phyloP scores from a whole-genome alignment of 2,113 vertebrate genomes.

The Cyanoderma ruficeps region DNA sequence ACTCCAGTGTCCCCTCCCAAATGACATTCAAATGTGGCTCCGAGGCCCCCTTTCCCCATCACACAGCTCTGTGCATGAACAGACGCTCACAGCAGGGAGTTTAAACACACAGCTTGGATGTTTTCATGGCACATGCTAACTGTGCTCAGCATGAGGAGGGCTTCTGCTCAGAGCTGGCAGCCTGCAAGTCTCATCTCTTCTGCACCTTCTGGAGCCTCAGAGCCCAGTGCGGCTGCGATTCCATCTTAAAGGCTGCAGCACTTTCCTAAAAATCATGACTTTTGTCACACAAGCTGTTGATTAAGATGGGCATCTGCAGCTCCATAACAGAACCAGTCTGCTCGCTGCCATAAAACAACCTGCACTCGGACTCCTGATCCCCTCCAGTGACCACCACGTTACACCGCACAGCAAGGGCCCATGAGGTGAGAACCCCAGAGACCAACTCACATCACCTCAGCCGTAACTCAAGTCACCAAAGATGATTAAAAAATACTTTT shows the following conservation, averaged over 20 bases:
- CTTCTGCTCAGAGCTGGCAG: conserved; percentile 22
- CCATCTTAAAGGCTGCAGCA: neutral
- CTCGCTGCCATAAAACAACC: neutral
- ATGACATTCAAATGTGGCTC: neutral
- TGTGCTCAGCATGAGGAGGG: neutral
- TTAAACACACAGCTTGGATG: conserved; percentile 30
- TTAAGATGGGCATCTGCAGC: neutral
- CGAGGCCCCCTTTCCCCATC: neutral
- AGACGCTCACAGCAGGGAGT: conserved; percentile 40
- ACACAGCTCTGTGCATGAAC: neutral
- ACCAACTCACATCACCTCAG: neutral
- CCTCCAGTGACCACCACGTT: neutral
- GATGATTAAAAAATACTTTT: neutral
- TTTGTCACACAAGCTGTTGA: neutral
- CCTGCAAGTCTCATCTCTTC: neutral
- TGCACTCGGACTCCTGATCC: neutral
- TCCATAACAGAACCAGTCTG: fast-evolving
- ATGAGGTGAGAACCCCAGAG: fast-evolving
- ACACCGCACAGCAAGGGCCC: neutral
- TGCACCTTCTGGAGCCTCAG: neutral
- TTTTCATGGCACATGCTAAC: neutral
- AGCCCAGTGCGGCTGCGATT: neutral
- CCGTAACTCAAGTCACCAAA: neutral
- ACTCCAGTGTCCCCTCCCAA: neutral
- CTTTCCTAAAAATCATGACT: neutral